A percentile compares a stretch with the other conserved stretches of the same genome.
Conservation (phyloP, 2,113 vertebrate genomes). For the human region DNA sequence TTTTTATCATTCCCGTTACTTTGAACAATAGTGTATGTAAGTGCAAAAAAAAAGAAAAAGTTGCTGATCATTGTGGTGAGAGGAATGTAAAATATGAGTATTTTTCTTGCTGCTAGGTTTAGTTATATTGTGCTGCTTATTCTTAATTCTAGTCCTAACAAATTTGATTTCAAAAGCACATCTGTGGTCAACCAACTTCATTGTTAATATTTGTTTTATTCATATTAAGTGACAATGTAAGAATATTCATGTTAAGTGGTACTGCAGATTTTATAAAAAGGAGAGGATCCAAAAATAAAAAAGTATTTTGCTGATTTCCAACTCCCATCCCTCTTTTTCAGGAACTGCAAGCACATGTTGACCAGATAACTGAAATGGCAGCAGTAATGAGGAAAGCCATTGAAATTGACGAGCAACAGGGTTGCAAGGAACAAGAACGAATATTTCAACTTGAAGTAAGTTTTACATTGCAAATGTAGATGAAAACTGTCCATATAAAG, state of each 20-base stretch:
- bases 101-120: background rate
- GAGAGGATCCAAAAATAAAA: background rate
- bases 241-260: constrained; percentile 10
- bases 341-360: constrained; percentile 96
- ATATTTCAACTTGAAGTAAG: constrained; percentile 94
- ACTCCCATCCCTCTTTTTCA: constrained; percentile 61
- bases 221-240: background rate
- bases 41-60: background rate
- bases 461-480: constrained; percentile 5
- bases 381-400: constrained; percentile 98
- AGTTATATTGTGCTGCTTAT: background rate
- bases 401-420: constrained; percentile 93
- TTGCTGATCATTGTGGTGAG: background rate
- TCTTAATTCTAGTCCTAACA: background rate
- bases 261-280: background rate
- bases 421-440: constrained; percentile 94
- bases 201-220: background rate
- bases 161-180: constrained; percentile 13
- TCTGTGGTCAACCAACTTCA: background rate
- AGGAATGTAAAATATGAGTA: background rate
- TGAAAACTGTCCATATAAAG: background rate
- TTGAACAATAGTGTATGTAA: background rate
- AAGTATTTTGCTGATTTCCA: background rate
- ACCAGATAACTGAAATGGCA: constrained; percentile 99
- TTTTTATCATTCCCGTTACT: background rate